These are phyloP conservation scores for Ariolimax columbianus DNA, from an alignment of 2,888 invertebrate genomes.

Conservation along the genomic window DNA sequence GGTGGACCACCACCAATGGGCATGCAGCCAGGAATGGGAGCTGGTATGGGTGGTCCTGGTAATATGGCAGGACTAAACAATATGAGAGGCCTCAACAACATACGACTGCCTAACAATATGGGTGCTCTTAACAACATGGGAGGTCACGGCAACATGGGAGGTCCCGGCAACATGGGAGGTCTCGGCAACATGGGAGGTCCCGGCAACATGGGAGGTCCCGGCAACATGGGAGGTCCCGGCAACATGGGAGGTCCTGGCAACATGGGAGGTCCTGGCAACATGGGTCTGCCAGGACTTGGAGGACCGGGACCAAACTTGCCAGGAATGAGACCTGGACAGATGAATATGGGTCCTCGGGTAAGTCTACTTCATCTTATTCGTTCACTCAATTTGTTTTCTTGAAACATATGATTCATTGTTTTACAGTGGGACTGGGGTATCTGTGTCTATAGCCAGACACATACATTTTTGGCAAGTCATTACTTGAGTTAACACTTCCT, in stretches of 20 bases:
- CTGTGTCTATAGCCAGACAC: too few species aligned
- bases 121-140: constrained; percentile 18
- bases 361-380: too few species aligned
- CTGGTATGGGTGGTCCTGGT: constrained; percentile 14
- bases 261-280: constrained; percentile 43
- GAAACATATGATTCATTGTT: too few species aligned
- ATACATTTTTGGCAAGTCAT: too few species aligned
- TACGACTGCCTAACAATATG: background rate
- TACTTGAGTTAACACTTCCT: too few species aligned
- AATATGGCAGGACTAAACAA: constrained; percentile 37
- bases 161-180: background rate
- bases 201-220: constrained; percentile 49
- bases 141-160: background rate
- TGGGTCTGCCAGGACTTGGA: background rate
- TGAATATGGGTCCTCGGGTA: constrained; percentile 45
- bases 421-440: too few species aligned
- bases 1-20: constrained; percentile 48
- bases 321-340: constrained; percentile 32
- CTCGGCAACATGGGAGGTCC: constrained; percentile 43
- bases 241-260: constrained; percentile 50
- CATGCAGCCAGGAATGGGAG: constrained; percentile 6
- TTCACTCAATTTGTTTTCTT: too few species aligned
- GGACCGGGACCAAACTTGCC: constrained; percentile 32
- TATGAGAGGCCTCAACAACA: constrained; percentile 44
- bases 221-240: background rate